Percentiles rank a stretch among this genome's conserved stretches.
phyloP scores from a whole-genome alignment of 2,113 vertebrate species.

The Naja naja region DNA sequence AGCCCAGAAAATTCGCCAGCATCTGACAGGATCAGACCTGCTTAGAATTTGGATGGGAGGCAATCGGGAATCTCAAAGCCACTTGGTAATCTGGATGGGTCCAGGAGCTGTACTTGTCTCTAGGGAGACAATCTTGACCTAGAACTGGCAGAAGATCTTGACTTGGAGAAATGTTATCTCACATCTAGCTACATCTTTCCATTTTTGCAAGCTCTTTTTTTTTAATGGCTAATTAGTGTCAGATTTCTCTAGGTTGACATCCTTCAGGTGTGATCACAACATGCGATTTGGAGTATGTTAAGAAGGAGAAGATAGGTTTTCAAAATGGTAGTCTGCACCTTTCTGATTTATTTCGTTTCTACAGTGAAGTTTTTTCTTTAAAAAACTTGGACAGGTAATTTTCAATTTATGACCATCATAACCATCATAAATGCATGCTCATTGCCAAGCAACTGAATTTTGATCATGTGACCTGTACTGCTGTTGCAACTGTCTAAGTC shows the following conservation, averaged over 20 bases:
- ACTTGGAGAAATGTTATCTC: neutral
- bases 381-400: neutral
- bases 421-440: neutral
- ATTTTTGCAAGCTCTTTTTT: neutral
- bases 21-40: neutral
- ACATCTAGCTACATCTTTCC: neutral
- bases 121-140: neutral
- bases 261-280: neutral
- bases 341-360: neutral
- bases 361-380: neutral
- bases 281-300: neutral
- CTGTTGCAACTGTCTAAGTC: neutral
- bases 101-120: neutral
- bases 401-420: neutral
- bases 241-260: neutral
- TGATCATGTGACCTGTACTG: neutral
- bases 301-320: neutral
- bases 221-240: neutral
- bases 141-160: neutral
- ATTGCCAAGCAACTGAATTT: neutral
- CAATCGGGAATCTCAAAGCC: neutral
- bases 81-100: neutral
- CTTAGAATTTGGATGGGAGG: neutral
- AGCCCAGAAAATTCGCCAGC: neutral
- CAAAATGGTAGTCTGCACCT: neutral